These are phyloP conservation scores for Sarcophaga caerulescens DNA, from an alignment of 2,888 invertebrate genomes.

Conservation along the genomic window DNA sequence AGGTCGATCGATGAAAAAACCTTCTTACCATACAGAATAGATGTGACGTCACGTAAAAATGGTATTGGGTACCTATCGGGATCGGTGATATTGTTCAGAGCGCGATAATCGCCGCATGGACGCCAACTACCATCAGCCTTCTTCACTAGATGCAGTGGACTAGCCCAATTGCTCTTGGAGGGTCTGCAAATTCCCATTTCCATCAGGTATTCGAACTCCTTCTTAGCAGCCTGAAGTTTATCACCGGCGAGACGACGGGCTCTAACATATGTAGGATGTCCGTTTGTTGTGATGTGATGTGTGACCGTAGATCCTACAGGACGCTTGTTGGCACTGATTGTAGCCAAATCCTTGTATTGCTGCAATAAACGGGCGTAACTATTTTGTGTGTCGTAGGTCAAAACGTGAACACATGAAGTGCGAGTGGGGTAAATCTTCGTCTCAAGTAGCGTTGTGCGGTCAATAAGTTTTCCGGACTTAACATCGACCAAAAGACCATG, in stretches of 20 bases:
- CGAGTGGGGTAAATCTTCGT: not conserved
- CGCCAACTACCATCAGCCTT: constrained; percentile 46
- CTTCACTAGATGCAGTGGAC: no score
- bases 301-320: no score
- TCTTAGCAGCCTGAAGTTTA: no score
- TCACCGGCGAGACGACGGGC: no score
- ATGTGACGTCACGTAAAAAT: constrained; percentile 27
- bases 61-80: constrained; percentile 40
- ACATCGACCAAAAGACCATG: constrained; percentile 39
- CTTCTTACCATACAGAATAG: constrained; percentile 7
- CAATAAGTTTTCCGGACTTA: constrained; percentile 6
- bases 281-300: no score
- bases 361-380: constrained; percentile 52
- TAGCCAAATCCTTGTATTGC: no score
- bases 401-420: not conserved
- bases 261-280: no score
- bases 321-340: no score
- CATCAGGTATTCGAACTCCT: no score
- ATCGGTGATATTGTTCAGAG: constrained; percentile 22
- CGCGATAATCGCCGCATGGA: constrained; percentile 43
- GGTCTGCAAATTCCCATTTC: no score
- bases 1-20: constrained; percentile 67
- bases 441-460: not conserved
- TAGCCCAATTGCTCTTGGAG: no score
- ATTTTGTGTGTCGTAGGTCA: not conserved